Evolutionary conservation across 2,797 vertebrate species (phyloP), one percentile per base, ranked within the genome.

Genomic region (Rhinoraja longicauda): DNA sequence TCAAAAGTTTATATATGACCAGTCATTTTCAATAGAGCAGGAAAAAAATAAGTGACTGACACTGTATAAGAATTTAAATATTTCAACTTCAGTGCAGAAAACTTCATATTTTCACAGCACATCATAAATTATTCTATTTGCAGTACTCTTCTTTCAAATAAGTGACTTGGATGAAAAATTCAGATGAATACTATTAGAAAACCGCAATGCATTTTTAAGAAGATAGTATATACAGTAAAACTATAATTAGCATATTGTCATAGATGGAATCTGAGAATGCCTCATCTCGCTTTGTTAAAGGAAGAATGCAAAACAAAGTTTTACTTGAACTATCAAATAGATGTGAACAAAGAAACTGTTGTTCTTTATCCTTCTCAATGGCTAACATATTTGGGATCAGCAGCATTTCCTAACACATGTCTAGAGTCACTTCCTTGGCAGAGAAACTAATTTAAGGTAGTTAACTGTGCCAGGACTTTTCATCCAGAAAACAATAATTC

Each of bases 121-220:
- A 96, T 98, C 98, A 99, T 99, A 97, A 99, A 99, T 99, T 98
- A 99, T 99, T 99, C 98, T 95, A 98, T 99, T 99, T 99, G 32
- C 88, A 72, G 88, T 91, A 98, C 97, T 98, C 97, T 97, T 96
- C 97, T 97, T 98, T 98, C 98, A 98, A 98, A 98, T 98, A 98
- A 98, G 97, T 96, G 97, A 97, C 97, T 97, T 97, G 97, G 97
- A 98, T 98, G 97, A 98, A 98, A 99, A 98, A 97, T 98, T 97
- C 96, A 97, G 96, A 97, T 97, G 97, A 98, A 98, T 97, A 96
- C 96, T 97, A 97, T 96, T 96, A 96, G 96, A 62, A 96, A 97
- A 97, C 97, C 97, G 97, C 96, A 97, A 97, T 97, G 94, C 96
- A 97, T 95, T 94, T 95, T 92, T 93, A 90, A 95, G n/a, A 91